Base-by-base conservation (phyloP, 2,797 vertebrate genomes). In the Propithecus deckenii region DNA sequence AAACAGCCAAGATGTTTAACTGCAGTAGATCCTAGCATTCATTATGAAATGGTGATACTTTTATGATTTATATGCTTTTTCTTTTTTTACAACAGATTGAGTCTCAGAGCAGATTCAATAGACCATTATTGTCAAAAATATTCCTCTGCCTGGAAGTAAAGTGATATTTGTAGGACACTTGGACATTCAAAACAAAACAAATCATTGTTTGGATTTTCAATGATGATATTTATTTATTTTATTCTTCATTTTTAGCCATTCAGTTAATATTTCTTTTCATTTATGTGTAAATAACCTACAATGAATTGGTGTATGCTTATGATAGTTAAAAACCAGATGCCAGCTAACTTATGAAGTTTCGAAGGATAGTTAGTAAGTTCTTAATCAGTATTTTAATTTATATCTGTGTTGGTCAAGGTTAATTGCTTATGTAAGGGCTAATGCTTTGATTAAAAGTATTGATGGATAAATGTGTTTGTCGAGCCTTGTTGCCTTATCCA, bases 51-150 rank as follows among this genome's bases (percentile, higher is more conserved):
- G 35, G 48, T 72, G 84, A 86, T 55, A 61, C 41, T 50, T 46
- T 75, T 97, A 46, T 86, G 93, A 97, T 96, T 81, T 97, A 89
- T 89, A 28, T 91, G 35, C n/a, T 84, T 86, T 90, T 80, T 71
- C 23, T 79, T 95, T 89, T 95, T 89, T 96, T 93, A 88, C 50
- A 96, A 91, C 59, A 88, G 84, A 93, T 94, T 85, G 71, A 86
- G 30, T 96, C 32, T 86, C 65, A 76, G 61, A 55, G n/a, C 85
- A 74, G 41, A 79, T 96, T 96, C 55, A 89, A 30, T 75, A 88
- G 78, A 89, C 38, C 43, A 81, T 94, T 94, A 91, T 75, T 96
- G 63, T 96, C 38, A 92, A 88, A 94, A 88, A 80, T 81, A n/a
- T 80, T 94, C 57, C 63, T 97, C 61, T 41, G 25, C 43, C 52